Base-by-base conservation (phyloP, 2,113 vertebrate species). In the Pavo muticus region DNA sequence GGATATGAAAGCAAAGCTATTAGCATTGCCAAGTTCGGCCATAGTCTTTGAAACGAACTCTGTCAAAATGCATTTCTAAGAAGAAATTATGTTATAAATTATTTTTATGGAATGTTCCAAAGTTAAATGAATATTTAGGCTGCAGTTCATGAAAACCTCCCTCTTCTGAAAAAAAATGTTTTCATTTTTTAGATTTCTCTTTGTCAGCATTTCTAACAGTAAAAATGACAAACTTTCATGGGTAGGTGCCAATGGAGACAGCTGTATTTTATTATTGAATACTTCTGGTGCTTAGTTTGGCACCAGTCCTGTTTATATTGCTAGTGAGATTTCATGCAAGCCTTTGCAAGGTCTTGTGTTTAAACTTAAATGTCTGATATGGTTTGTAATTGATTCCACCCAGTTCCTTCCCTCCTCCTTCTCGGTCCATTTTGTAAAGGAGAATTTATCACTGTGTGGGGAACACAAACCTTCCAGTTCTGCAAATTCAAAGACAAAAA, bases 181-280 rank as follows among this genome's bases (percentile, higher is more conserved):
- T 97, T 97, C 87, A 88, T 96, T 96, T 94, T 89, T 93, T 40
- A 90, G 87, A 94, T 98, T 97, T 97, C 96, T 97, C 97, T 97
- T 93, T 88, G 97, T 98, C 98, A 98, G 97, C 98, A 94, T 98
- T 98, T 98, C 96, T 95, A 90, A 80, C 20, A 94, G 96, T 95
- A 96, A 96, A 97, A 96, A 97, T 95, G 97, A 97, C 97, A 97
- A 97, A 96, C 93, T 91, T 97, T 63, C 84, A 87, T 94, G 91
- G 96, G 97, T 96, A 94, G 93, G 73, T 63, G 97, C 97, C 97
- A 92, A 93, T 86, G 75, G 83, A 95, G 92, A 96, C 98, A 98
- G 98, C 98, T 98, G 98, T 95, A 97, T 97, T 97, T 98, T 97
- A 98, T 98, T 98, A 98, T 92, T 92, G 96, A 97, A 97, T 96